phyloP scores from a whole-genome alignment of 1,140 invertebrate species.

The Drosophila arizonae region DNA sequence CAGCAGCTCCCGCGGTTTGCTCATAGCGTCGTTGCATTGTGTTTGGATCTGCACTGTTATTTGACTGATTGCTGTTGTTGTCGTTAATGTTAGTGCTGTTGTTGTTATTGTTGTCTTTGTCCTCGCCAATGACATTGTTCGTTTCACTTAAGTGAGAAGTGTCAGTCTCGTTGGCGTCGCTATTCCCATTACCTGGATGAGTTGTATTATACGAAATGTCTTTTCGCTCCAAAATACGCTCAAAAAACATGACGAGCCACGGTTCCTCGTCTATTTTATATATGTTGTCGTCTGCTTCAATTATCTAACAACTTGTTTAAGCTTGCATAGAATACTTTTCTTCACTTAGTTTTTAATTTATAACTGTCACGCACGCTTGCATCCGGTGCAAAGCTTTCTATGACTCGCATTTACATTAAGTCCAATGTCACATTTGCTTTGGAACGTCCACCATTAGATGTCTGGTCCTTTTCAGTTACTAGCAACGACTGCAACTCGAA shows the following conservation, averaged over 20 bases:
- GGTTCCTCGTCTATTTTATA: not conserved
- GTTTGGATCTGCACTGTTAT: not conserved
- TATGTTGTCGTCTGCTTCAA: slow-evolving; percentile 10
- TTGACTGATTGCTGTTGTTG: slow-evolving; percentile 57
- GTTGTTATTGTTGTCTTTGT: slow-evolving; percentile 40
- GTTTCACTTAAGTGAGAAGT: slow-evolving; percentile 13
- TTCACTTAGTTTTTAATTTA: slow-evolving; percentile 61
- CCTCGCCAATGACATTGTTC: slow-evolving; percentile 25
- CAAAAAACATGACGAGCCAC: slow-evolving; percentile 66
- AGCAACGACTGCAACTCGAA: slow-evolving; percentile 59
- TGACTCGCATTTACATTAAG: slow-evolving; percentile 16
- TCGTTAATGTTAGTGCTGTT: slow-evolving; percentile 27
- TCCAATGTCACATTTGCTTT: slow-evolving; percentile 6
- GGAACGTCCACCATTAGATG: slow-evolving; percentile 21
- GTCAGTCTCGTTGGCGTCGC: slow-evolving; percentile 48
- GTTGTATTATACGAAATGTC: slow-evolving; percentile 16
- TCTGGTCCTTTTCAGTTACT: slow-evolving; percentile 43
- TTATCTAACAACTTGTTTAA: slow-evolving; percentile 48
- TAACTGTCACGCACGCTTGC: slow-evolving; percentile 66
- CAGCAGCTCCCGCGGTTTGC: slow-evolving; percentile 22
- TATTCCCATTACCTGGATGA: slow-evolving; percentile 13
- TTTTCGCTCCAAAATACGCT: slow-evolving; percentile 70
- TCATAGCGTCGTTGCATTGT: slow-evolving; percentile 55
- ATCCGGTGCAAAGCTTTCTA: slow-evolving; percentile 48
- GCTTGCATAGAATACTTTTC: slow-evolving; percentile 11